Conservation (phyloP, 2,797 vertebrate species). For the Thripadectes ignobilis region DNA sequence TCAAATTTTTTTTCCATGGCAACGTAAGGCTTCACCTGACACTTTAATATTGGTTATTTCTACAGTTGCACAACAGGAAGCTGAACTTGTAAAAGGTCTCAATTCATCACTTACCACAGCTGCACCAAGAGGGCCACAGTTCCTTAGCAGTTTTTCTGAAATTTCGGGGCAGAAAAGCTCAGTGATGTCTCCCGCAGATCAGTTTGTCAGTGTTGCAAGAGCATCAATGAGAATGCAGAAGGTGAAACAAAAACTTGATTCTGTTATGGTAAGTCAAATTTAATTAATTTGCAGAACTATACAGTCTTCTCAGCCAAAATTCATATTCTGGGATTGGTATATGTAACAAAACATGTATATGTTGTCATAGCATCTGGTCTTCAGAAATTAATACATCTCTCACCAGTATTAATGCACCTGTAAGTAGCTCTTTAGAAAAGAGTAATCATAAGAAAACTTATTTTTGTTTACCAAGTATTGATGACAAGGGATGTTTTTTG, state of each 20-base stretch:
- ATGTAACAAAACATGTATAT: not conserved
- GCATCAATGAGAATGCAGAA: constrained; percentile 87
- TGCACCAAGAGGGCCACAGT: constrained; percentile 69
- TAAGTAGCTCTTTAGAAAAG: not conserved
- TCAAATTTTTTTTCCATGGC: not conserved
- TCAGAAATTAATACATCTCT: not conserved
- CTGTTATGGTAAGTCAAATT: constrained; percentile 84
- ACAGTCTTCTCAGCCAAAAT: not conserved
- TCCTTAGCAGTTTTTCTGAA: constrained; percentile 68
- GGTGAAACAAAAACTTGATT: constrained; percentile 90
- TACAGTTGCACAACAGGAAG: constrained; percentile 88
- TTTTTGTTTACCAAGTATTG: not conserved
- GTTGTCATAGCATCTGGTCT: not conserved
- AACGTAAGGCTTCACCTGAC: constrained; percentile 21
- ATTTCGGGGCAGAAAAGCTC: constrained; percentile 64
- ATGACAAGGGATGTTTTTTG: not conserved
- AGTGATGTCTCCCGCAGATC: constrained; percentile 75
- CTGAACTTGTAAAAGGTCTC: constrained; percentile 78
- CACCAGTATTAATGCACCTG: not conserved
- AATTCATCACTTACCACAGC: constrained; percentile 69
- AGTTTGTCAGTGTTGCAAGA: constrained; percentile 77
- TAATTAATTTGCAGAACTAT: not conserved
- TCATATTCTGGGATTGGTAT: not conserved
- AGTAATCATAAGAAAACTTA: not conserved
- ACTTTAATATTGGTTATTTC: constrained; percentile 17